These are phyloP conservation scores for Ascaphus truei DNA, from an alignment of 2,113 vertebrate species.

Conservation along the genomic window DNA sequence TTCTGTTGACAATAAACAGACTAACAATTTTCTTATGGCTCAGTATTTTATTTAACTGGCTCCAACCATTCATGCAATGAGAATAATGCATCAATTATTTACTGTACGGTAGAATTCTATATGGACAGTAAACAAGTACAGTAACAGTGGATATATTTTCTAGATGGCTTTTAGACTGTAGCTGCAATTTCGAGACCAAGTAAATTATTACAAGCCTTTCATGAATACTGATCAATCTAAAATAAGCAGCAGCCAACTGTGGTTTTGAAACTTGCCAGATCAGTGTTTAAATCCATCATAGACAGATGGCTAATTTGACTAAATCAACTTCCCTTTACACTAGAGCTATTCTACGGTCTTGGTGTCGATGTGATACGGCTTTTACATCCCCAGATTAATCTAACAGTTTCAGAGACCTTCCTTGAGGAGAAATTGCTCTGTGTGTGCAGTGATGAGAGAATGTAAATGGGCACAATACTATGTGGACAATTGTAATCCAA, in stretches of 20 bases:
- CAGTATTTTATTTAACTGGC: too few species aligned
- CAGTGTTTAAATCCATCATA: conserved; percentile 21
- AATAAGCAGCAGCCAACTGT: conserved; percentile 36
- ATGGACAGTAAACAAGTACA: not conserved
- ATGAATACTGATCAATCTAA: not conserved
- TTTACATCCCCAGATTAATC: not conserved
- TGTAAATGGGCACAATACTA: not conserved
- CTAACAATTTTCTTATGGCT: too few species aligned
- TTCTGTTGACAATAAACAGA: too few species aligned
- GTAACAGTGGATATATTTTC: not conserved
- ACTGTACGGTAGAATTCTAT: not conserved
- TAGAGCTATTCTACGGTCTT: conserved; percentile 45
- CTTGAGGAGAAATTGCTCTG: not conserved
- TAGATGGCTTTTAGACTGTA: not conserved
- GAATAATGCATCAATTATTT: too few species aligned
- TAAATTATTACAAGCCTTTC: not conserved
- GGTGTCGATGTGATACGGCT: conserved; percentile 39
- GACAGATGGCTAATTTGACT: conserved; percentile 55
- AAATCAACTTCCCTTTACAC: conserved; percentile 49
- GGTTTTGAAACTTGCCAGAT: conserved; percentile 23
- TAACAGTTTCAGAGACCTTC: not conserved
- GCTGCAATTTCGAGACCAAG: conserved; percentile 2
- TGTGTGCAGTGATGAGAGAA: not conserved
- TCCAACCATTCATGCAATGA: too few species aligned
- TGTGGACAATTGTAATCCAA: not conserved